phyloP scores from a whole-genome alignment of 2,888 invertebrate species.

The Lagria hirta region DNA sequence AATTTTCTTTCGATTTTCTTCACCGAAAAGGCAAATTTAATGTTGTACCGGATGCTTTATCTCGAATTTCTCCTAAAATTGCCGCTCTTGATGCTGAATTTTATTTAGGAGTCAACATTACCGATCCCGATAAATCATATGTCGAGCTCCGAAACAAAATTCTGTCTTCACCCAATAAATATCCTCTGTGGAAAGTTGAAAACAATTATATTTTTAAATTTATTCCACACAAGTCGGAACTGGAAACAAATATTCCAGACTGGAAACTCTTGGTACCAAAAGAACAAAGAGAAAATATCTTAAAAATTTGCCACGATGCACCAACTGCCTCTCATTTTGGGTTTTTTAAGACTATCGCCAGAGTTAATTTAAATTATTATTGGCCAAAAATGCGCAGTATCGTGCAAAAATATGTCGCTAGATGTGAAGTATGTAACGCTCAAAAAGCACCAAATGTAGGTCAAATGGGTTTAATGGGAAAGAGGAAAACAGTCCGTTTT shows the following conservation, averaged over 20 bases:
- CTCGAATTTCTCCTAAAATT: constrained; percentile 2
- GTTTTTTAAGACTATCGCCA: constrained; percentile 14
- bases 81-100: not conserved
- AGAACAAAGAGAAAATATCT: constrained; percentile 17
- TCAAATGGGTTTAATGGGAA: constrained; percentile 21
- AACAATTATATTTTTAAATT: constrained; percentile 6
- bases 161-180: constrained; percentile 2
- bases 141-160: not conserved
- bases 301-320: constrained; percentile 27
- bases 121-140: not conserved
- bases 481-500: constrained; percentile 13
- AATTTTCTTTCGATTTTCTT: constrained; percentile 29
- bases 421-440: constrained; percentile 15
- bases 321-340: constrained; percentile 32
- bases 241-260: constrained; percentile 20
- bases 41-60: constrained; percentile 36
- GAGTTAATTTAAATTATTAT: constrained; percentile 12
- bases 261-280: constrained; percentile 34
- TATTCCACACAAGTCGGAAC: not conserved
- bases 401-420: constrained; percentile 17
- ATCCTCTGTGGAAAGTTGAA: constrained; percentile 4
- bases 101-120: not conserved
- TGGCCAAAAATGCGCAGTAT: constrained; percentile 19
- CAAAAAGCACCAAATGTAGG: constrained; percentile 20
- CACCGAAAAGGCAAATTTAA: constrained; percentile 35